Percentiles rank a stretch among this genome's conserved stretches.
phyloP scores from a whole-genome alignment of 2,888 invertebrate genomes.

The Leptothorax acervorum region DNA sequence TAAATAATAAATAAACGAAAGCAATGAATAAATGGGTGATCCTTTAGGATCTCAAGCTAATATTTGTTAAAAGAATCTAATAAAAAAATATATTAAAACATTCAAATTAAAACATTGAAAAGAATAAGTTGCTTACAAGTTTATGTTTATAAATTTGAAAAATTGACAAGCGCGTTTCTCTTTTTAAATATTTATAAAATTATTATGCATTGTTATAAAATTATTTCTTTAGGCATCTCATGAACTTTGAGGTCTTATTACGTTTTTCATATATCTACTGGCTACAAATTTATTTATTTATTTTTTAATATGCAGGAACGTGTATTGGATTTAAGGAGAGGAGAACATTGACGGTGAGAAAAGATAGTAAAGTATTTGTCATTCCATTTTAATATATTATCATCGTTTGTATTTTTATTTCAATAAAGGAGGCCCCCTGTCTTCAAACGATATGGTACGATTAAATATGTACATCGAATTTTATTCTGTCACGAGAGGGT shows the following conservation, averaged over 20 bases:
- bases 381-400: conserved; percentile 35
- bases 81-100: not conserved
- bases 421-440: conserved; percentile 56
- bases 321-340: conserved; percentile 24
- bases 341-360: not conserved
- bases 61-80: not conserved
- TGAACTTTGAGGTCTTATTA: not conserved
- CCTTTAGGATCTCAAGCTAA: not conserved
- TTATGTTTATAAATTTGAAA: not conserved
- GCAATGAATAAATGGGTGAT: not conserved
- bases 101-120: not conserved
- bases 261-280: not conserved
- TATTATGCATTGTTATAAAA: not conserved
- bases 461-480: conserved; percentile 85
- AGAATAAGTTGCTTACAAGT: not conserved
- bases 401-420: conserved; percentile 63
- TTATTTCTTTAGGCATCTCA: not conserved
- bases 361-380: conserved; percentile 6
- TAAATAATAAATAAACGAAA: not conserved
- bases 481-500: conserved; percentile 84
- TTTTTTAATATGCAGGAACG: not conserved
- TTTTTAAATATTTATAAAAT: not conserved
- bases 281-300: not conserved
- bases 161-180: not conserved
- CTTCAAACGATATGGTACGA: conserved; percentile 70